Evolutionary conservation across 2,113 vertebrate species (phyloP), one percentile per base, ranked within the genome.

Genomic region (Silurus glanis): DNA sequence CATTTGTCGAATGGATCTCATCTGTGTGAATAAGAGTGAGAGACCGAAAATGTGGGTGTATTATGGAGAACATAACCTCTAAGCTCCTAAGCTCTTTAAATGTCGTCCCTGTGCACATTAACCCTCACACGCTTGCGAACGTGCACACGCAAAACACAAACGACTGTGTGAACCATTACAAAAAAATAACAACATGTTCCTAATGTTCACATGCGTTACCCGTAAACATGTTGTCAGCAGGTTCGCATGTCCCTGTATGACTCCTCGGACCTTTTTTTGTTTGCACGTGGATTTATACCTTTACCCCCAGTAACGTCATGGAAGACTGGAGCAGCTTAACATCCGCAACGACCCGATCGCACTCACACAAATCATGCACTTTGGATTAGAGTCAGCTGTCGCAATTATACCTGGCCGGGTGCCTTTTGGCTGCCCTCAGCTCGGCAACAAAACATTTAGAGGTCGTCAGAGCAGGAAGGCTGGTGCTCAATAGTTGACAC

Each of bases 351-450:
- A 49, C 76, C 66, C 7, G 17, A 75, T 14, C 61, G 89, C 28
- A 82, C 88, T 71, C 81, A 78, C 71, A 58, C 61, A 75, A 66
- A 51, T 62, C 56, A 82, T 69, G 86, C 88, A 75, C 51, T 78
- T 83, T 85, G 62, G 84, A 85, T 85, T 79, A 61, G 56, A 58
- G 74, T 82, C 88, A 89, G 88, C 86, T 89, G 86, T 87, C 74
- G 58, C 76, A 85, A 86, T 89, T 80, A 83, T 83, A 87, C 80
- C 83, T 87, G 80, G 83, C 88, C 49, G 16, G 37, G 78, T 45
- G 88, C 88, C 85, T 86, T 85, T 82, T 71, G 78, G 51, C 55
- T 23, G 53, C 37, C 69, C 67, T 89, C 45, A 14, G 59, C 61
- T 58, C 66, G 21, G 80, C 17, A 83, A 37, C 37, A 80, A 82